Percentiles rank a stretch among this genome's conserved stretches.
phyloP scores from a whole-genome alignment of 1,140 invertebrate species.

The Drosophila ironensis region DNA sequence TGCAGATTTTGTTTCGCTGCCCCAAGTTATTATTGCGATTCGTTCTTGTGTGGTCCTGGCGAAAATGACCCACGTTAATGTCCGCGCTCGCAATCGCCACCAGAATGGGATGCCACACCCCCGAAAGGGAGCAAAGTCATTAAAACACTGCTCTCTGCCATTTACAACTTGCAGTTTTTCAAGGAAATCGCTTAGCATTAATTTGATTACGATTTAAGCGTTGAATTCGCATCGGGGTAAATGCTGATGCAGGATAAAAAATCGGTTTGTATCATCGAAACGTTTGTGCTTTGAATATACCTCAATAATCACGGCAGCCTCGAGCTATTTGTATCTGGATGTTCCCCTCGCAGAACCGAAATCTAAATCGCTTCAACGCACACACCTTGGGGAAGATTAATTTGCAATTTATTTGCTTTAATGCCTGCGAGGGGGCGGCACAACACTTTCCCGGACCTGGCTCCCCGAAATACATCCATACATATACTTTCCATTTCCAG shows the following conservation, averaged over 20 bases:
- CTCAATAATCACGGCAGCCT: neutral
- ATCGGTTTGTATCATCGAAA: neutral
- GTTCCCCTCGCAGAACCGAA: constrained; percentile 9
- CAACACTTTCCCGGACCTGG: constrained; percentile 51
- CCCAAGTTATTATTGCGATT: constrained; percentile 63
- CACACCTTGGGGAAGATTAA: constrained; percentile 73
- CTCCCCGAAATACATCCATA: constrained; percentile 37
- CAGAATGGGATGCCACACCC: neutral
- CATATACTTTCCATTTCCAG: constrained; percentile 61
- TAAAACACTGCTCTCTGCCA: constrained; percentile 50
- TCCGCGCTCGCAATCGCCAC: constrained; percentile 43
- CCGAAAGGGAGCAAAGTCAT: constrained; percentile 25
- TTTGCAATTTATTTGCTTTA: constrained; percentile 79
- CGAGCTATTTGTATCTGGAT: neutral
- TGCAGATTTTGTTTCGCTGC: constrained; percentile 45
- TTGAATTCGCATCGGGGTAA: constrained; percentile 16
- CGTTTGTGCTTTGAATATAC: neutral
- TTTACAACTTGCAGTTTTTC: constrained; percentile 55
- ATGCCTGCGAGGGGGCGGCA: constrained; percentile 35
- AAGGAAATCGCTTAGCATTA: constrained; percentile 57
- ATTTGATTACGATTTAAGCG: constrained; percentile 60
- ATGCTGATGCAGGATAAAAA: constrained; percentile 24
- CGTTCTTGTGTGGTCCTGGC: constrained; percentile 35
- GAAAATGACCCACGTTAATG: constrained; percentile 75
- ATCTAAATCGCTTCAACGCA: constrained; percentile 55